Percentiles rank a stretch among this genome's conserved stretches.
phyloP scores from a whole-genome alignment of 2,888 invertebrate species.

The Andrena bucephala region DNA sequence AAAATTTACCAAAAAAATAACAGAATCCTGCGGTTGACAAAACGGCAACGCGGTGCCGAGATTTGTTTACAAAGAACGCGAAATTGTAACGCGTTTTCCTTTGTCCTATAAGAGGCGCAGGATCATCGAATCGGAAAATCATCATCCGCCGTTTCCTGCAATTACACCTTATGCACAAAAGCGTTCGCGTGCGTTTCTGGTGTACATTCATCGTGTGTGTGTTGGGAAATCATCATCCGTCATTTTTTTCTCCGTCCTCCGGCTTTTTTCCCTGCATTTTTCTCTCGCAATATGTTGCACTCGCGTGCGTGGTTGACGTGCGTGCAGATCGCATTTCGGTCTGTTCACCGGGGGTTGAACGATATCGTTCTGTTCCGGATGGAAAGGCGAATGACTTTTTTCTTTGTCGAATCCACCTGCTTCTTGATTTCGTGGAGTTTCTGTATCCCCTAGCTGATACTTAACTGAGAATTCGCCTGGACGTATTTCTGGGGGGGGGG shows the following conservation, averaged over 20 bases:
- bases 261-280: background rate
- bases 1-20: background rate
- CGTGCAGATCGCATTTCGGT: constrained; percentile 55
- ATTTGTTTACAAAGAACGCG: constrained; percentile 48
- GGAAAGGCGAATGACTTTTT: constrained; percentile 61
- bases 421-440: constrained; percentile 33
- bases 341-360: constrained; percentile 66
- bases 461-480: too few species aligned
- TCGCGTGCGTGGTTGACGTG: constrained; percentile 53
- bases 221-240: constrained; percentile 73
- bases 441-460: constrained; percentile 4
- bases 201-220: constrained; percentile 64
- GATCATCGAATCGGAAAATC: constrained; percentile 72
- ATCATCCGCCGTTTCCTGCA: constrained; percentile 72
- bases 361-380: constrained; percentile 62
- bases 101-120: constrained; percentile 40
- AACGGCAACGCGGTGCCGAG: constrained; percentile 28
- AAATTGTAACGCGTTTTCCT: constrained; percentile 47
- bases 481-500: too few species aligned
- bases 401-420: constrained; percentile 48
- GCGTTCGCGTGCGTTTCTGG: constrained; percentile 67
- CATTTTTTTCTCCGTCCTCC: constrained; percentile 59
- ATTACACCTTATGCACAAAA: constrained; percentile 60
- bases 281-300: constrained; percentile 45
- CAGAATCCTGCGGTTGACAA: background rate